Percentiles rank a stretch among this genome's conserved stretches.
These are phyloP conservation scores for Mactra quadrangularis DNA, from an alignment of 1,140 invertebrate genomes.

Conservation along the genomic window DNA sequence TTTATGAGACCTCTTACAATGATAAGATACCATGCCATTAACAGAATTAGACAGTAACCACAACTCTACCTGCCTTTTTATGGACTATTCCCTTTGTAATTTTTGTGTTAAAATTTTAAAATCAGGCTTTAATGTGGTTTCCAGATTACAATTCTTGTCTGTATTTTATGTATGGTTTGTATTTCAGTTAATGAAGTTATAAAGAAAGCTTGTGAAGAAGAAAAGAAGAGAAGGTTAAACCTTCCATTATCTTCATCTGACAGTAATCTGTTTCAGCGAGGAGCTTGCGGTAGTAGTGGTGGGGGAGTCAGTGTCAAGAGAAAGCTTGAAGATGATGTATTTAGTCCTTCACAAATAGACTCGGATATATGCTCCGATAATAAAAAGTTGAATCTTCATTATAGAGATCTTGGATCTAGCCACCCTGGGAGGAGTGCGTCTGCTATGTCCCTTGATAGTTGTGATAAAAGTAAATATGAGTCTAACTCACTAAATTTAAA, in stretches of 20 bases:
- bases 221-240: conserved; percentile 47
- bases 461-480: conserved; percentile 26
- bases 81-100: too few relatives aligned
- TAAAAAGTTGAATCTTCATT: neutral
- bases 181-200: conserved; percentile 66
- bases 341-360: conserved; percentile 31
- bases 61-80: too few relatives aligned
- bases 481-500: neutral
- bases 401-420: neutral
- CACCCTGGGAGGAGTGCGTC: neutral
- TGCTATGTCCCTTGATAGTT: neutral
- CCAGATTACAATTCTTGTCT: too few relatives aligned
- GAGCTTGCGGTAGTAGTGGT: too few relatives aligned
- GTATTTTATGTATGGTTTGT: too few relatives aligned
- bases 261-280: neutral
- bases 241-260: neutral
- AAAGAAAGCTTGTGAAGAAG: conserved; percentile 56
- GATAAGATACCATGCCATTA: too few relatives aligned
- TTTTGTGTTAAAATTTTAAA: too few relatives aligned
- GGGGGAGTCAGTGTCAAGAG: conserved; percentile 61
- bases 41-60: too few relatives aligned
- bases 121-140: too few relatives aligned
- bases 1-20: too few relatives aligned
- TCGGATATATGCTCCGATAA: neutral
- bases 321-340: conserved; percentile 58